Conservation (phyloP, 2,888 invertebrate species). For the Strigamia crassipes region DNA sequence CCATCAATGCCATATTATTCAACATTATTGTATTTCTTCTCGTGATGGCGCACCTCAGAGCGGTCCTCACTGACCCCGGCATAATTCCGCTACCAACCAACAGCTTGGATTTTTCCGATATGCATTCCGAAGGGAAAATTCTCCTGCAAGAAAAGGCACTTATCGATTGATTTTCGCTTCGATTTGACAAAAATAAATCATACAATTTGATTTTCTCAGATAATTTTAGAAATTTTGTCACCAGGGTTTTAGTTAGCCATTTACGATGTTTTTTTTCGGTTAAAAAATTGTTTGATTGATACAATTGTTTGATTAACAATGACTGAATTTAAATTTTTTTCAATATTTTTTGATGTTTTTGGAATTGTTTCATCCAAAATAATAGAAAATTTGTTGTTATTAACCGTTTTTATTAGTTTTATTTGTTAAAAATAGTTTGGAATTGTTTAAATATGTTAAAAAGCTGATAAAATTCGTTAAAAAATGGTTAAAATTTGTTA, state of each 20-base stretch:
- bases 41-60: conserved; percentile 76
- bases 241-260: too few species aligned
- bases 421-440: too few species aligned
- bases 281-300: too few species aligned
- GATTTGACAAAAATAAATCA: not conserved
- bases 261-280: too few species aligned
- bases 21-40: conserved; percentile 77
- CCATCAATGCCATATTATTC: conserved; percentile 77
- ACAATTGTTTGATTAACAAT: too few species aligned
- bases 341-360: too few species aligned
- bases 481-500: too few species aligned
- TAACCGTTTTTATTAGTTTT: too few species aligned
- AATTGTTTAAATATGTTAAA: too few species aligned
- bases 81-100: conserved; percentile 71
- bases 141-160: conserved; percentile 46
- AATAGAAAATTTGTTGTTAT: too few species aligned
- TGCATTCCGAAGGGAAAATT: conserved; percentile 65
- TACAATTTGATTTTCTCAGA: too few species aligned
- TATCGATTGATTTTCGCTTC: not conserved
- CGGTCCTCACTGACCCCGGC: conserved; percentile 87
- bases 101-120: conserved; percentile 78
- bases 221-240: too few species aligned
- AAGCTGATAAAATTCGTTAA: not conserved
- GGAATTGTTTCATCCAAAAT: not conserved
- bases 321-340: not conserved